phyloP scores from a whole-genome alignment of 2,888 invertebrate species.

The Ditylenchus weischeri region DNA sequence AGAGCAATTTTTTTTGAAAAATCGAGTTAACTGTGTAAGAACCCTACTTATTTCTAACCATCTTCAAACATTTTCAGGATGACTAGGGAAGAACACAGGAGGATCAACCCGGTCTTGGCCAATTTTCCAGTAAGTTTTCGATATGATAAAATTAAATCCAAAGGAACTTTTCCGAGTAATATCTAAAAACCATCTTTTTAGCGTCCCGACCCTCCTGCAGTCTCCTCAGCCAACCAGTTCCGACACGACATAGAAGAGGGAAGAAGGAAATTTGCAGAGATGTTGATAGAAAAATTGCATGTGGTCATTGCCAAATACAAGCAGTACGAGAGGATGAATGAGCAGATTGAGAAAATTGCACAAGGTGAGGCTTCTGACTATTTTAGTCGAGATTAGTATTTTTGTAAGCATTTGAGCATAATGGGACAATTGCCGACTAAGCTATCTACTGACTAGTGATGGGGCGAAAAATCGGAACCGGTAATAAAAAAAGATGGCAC shows the following conservation, averaged over 20 bases:
- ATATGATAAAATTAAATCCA: no score
- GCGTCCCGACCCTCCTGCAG: constrained; percentile 6
- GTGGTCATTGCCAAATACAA: constrained; percentile 32
- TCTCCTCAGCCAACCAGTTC: constrained; percentile 26
- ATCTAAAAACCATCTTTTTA: not conserved
- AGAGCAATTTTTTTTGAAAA: no score
- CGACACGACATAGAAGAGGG: constrained; percentile 45
- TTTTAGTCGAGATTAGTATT: no score
- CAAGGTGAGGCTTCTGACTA: not conserved
- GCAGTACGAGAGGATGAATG: constrained; percentile 43
- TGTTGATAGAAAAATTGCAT: constrained; percentile 38
- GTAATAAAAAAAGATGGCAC: no score
- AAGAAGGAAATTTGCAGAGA: constrained; percentile 31
- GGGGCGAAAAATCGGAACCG: no score
- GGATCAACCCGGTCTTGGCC: constrained; percentile 18
- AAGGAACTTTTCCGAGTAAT: no score
- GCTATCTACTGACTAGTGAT: no score
- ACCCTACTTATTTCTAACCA: no score
- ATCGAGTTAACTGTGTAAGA: no score
- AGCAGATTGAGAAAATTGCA: constrained; percentile 37
- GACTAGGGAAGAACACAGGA: constrained; percentile 24
- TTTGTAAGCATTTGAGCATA: constrained; percentile 22
- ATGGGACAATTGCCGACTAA: no score
- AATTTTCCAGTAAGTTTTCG: not conserved
- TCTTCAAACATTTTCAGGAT: not conserved